Evolutionary conservation across 2,888 invertebrate species (phyloP).

Genomic region (Drosophila siamana): DNA sequence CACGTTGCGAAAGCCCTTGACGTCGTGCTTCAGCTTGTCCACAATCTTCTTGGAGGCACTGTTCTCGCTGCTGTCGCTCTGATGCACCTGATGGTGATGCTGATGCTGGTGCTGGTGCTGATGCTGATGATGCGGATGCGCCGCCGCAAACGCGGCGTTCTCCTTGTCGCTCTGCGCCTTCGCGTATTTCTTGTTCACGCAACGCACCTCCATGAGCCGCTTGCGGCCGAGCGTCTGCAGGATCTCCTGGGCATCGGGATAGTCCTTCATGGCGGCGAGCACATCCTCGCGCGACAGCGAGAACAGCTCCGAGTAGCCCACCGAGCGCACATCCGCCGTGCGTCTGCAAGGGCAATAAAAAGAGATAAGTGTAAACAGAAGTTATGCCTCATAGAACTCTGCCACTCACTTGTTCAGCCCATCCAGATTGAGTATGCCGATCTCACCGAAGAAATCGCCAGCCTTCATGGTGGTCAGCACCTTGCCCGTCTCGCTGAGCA

Average conservation of each 20-base stretch:
- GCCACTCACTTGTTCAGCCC: constrained; percentile 94
- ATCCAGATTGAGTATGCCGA: constrained; percentile 97
- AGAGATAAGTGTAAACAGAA: too few species aligned
- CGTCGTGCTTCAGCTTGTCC: constrained; percentile 93
- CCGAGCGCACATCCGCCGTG: constrained; percentile 97
- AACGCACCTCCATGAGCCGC: constrained; percentile 93
- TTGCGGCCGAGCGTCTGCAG: constrained; percentile 95
- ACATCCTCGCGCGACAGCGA: constrained; percentile 97
- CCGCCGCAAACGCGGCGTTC: constrained; percentile 68
- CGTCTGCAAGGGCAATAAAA: too few species aligned
- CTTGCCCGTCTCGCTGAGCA: constrained; percentile 96
- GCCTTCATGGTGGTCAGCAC: constrained; percentile 98
- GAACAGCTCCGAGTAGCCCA: constrained; percentile 97
- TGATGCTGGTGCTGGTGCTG: constrained; percentile 45
- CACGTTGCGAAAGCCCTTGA: constrained; percentile 89
- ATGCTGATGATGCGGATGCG: constrained; percentile 63
- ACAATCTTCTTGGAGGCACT: constrained; percentile 91
- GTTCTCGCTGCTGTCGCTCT: constrained; percentile 85
- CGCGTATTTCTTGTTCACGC: constrained; percentile 86
- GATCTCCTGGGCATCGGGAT: constrained; percentile 98
- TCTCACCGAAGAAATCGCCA: constrained; percentile 99
- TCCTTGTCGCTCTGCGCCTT: constrained; percentile 83
- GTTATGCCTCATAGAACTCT: too few species aligned
- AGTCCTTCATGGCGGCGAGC: constrained; percentile 97
- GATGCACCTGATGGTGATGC: constrained; percentile 75